Conservation (phyloP, 35 echinoderm and acorn worm species). For the Chiridota heheva region DNA sequence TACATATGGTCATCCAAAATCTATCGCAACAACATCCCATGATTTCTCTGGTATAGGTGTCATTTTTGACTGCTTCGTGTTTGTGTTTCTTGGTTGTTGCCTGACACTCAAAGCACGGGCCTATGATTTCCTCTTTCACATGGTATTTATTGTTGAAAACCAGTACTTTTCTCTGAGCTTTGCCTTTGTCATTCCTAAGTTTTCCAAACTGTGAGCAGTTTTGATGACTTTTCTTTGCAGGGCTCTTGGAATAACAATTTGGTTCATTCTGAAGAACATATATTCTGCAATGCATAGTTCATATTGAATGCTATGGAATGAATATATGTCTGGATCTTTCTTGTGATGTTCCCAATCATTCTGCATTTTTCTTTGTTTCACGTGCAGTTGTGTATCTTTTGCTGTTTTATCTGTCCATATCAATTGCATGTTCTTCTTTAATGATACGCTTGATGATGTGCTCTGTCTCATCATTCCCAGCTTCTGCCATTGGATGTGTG, state of each 20-base stretch:
- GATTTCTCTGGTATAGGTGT: constrained; percentile 64
- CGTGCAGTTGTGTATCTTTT: constrained; percentile 30
- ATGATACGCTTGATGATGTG: constrained; percentile 40
- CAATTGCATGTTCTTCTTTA: constrained; percentile 47
- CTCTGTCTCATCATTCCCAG: constrained; percentile 48
- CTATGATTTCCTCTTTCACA: constrained; percentile 26
- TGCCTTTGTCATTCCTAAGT: constrained; percentile 59
- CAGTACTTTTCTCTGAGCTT: constrained; percentile 58
- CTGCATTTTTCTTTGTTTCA: constrained; percentile 17
- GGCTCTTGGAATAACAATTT: constrained; percentile 43
- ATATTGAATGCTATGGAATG: constrained; percentile 40
- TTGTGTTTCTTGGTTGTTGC: constrained; percentile 54
- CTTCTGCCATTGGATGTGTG: constrained; percentile 57
- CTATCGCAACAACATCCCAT: constrained; percentile 54
- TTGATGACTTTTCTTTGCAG: constrained; percentile 59
- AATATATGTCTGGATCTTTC: constrained; percentile 67
- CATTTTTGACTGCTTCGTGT: constrained; percentile 48
- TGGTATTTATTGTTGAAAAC: constrained; percentile 41
- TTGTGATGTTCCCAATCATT: constrained; percentile 48
- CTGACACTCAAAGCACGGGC: constrained; percentile 51
- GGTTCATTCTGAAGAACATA: constrained; percentile 44
- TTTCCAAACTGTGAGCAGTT: constrained; percentile 51
- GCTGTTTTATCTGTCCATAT: constrained; percentile 30
- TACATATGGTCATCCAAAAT: constrained; percentile 73
- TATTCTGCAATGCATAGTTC: constrained; percentile 43